Conservation (phyloP, 2,797 vertebrate species). For the Sebastes nivosus region DNA sequence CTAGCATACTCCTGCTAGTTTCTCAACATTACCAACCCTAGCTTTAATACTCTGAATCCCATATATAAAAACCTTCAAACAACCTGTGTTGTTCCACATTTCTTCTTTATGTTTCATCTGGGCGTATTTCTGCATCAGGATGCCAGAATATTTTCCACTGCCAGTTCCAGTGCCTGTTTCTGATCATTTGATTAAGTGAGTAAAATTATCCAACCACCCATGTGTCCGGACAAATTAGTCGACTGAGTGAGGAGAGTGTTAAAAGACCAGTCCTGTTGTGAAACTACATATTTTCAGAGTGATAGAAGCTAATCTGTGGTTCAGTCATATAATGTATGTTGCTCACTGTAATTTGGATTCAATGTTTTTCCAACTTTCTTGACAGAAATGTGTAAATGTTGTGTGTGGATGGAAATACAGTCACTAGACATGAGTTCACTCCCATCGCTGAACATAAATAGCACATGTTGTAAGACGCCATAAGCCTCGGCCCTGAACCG, state of each 20-base stretch:
- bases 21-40: background rate
- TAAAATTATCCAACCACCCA: slow-evolving; percentile 4
- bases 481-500: slow-evolving; percentile 41
- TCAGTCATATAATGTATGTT: background rate
- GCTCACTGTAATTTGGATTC: slow-evolving; percentile 3
- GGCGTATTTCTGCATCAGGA: slow-evolving; percentile 1
- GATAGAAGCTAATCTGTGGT: slow-evolving; percentile 1
- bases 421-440: slow-evolving; percentile 14
- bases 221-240: slow-evolving; percentile 7
- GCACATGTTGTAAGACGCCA: slow-evolving; percentile 20
- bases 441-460: slow-evolving; percentile 32
- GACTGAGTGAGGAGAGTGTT: background rate
- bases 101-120: slow-evolving; percentile 23
- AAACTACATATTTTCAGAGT: background rate
- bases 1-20: background rate
- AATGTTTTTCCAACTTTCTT: slow-evolving; percentile 2
- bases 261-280: background rate
- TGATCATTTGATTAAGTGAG: slow-evolving; percentile 32
- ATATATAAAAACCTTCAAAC: too few species aligned
- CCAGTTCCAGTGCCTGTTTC: slow-evolving; percentile 12
- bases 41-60: too few species aligned
- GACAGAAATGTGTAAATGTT: slow-evolving; percentile 16
- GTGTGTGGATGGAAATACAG: slow-evolving; percentile 15
- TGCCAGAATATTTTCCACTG: background rate
- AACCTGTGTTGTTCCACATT: background rate